Evolutionary conservation across 2,113 vertebrate species (phyloP), one percentile per base, ranked within the genome.

Genomic region (Ciconia boyciana): DNA sequence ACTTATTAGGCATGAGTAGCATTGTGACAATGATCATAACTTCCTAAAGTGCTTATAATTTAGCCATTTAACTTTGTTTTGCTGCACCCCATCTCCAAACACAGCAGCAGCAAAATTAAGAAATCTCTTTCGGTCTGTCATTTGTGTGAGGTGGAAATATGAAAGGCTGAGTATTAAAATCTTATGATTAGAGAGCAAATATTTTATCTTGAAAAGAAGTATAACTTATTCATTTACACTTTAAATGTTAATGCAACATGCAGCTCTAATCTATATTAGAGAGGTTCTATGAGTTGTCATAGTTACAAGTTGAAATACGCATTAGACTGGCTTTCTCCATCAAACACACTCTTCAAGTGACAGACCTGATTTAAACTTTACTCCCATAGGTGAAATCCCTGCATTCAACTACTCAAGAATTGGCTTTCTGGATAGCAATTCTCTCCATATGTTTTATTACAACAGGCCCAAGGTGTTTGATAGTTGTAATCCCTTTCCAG

Each of bases 181-280:
- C 87, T 93, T 65, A 93, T 81, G 39, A 94, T 94, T 82, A 61
- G 61, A 94, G 69, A 94, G 82, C 87, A 96, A 94, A 94, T 95
- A 89, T 93, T 91, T 94, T 91, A 52, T 75, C 78, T 75, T 84
- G 43, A 66, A 94, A 94, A 85, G 60, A 55, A 84, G 14, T 75
- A 58, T 91, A 84, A 95, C 65, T 94, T 95, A 87, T 46, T 93
- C 65, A 93, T 89, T 97, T 77, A 86, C 34, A 80, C 69, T 81
- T 93, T 28, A 89, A 95, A 85, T 89, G 74, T 89, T 95, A 84
- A 87, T 94, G 94, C 39, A 84, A 52, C 43, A 74, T 58, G 46
- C 72, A 71, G 69, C 81, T 93, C 60, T 96, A 91, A 70, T 69
- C 87, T 93, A 18, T 83, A 68, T 66, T 83, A 78, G 51, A 86